Conservation (phyloP, 2,888 invertebrate species). For the Thereva nobilitata region DNA sequence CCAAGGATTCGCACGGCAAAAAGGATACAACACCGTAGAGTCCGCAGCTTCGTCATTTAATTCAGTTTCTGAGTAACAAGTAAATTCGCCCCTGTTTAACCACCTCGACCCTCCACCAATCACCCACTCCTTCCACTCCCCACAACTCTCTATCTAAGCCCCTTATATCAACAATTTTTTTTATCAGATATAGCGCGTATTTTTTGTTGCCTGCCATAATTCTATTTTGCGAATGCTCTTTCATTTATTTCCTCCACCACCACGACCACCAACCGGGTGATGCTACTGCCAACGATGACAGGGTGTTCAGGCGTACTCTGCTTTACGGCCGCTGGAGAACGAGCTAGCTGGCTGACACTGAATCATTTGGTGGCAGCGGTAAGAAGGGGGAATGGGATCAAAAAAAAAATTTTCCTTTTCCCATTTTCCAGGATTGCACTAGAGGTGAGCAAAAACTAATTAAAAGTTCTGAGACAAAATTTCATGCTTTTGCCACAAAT, state of each 20-base stretch:
- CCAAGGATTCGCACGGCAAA: too few relatives aligned
- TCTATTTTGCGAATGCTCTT: slow-evolving; percentile 9
- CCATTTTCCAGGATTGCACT: slow-evolving; percentile 5
- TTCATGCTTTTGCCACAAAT: slow-evolving; percentile 43
- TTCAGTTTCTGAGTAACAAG: slow-evolving; percentile 32
- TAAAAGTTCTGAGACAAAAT: slow-evolving; percentile 58
- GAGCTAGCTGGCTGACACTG: too few relatives aligned
- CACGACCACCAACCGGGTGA: too few relatives aligned
- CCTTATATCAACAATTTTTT: background rate
- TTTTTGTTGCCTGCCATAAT: slow-evolving; percentile 4
- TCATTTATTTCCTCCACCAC: slow-evolving; percentile 2
- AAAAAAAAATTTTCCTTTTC: background rate
- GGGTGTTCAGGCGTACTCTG: too few relatives aligned
- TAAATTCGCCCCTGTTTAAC: slow-evolving; percentile 27
- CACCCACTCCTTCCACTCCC: too few relatives aligned
- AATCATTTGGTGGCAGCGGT: background rate
- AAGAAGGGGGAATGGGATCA: background rate
- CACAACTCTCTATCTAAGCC: too few relatives aligned
- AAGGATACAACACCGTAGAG: background rate
- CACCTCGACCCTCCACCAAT: too few relatives aligned
- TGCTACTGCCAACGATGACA: too few relatives aligned
- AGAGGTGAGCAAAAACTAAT: slow-evolving; percentile 53
- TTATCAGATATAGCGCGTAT: slow-evolving; percentile 16
- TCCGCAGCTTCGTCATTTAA: slow-evolving; percentile 26
- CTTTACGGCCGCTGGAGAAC: too few relatives aligned